phyloP scores from a whole-genome alignment of 2,113 vertebrate species.

The Cheilinus undulatus region DNA sequence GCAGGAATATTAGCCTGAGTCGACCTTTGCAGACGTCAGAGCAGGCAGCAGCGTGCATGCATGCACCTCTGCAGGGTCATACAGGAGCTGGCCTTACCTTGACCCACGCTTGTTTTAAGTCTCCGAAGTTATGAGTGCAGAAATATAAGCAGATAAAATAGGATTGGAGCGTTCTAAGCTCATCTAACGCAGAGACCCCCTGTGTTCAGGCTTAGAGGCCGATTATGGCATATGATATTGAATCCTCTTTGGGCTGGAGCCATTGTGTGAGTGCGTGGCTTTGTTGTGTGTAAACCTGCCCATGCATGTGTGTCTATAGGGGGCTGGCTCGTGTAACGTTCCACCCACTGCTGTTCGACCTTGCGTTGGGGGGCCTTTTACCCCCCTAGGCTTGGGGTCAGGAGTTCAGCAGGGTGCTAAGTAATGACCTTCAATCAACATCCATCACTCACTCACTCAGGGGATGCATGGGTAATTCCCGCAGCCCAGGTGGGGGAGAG shows the following conservation, averaged over 20 bases:
- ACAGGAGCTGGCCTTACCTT: constrained; percentile 47
- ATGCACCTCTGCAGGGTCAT: constrained; percentile 21
- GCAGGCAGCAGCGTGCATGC: not conserved
- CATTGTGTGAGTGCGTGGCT: constrained; percentile 58
- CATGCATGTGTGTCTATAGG: constrained; percentile 13
- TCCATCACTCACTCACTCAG: constrained; percentile 66
- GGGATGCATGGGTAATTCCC: constrained; percentile 63
- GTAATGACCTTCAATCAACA: constrained; percentile 77
- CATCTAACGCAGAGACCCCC: constrained; percentile 68
- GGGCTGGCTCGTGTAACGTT: constrained; percentile 32
- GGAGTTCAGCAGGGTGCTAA: constrained; percentile 72
- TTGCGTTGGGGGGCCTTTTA: constrained; percentile 44
- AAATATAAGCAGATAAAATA: constrained; percentile 75
- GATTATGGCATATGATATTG: constrained; percentile 81
- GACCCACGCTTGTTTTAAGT: constrained; percentile 65
- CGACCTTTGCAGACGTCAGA: constrained; percentile 25
- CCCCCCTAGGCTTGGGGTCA: constrained; percentile 60
- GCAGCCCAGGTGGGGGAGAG: constrained; percentile 49
- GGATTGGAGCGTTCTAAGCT: constrained; percentile 71
- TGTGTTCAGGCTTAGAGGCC: constrained; percentile 66
- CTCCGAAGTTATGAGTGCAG: constrained; percentile 62
- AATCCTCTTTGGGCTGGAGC: constrained; percentile 76
- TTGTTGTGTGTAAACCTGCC: constrained; percentile 39
- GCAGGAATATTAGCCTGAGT: not conserved
- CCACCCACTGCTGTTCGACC: constrained; percentile 32